Base-by-base conservation (phyloP, 2,888 invertebrate species). In the Diplolepis rosae region DNA sequence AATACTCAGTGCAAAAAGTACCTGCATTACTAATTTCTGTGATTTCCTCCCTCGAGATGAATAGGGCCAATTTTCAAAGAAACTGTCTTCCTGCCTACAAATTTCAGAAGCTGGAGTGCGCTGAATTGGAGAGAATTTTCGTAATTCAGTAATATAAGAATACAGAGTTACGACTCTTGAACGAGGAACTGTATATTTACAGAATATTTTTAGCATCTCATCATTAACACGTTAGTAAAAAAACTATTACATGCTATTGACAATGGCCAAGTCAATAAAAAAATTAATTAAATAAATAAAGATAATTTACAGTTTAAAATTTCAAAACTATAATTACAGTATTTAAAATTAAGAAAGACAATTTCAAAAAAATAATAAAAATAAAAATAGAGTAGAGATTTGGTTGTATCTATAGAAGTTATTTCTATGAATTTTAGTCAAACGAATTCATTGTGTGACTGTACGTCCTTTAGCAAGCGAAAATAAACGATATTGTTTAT, bases 41-140 rank as follows among this genome's bases (percentile, higher is more conserved):
- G 74, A 77, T 75, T 76, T 79, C 76, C 71, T 70, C 73, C 56
- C 70, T 15, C 32, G 35, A 69, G 73, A 71, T 81, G 81, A 81
- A 81, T 81, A 68, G 75, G 72, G 76, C 77, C 81, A 81, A 78
- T 81, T 81, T 80, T 75, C 74, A 70, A 77, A 70, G 76, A 77
- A 79, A 68, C 72, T 72, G 56, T 61, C 61, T 61, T 61, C 22
- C 39, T 61, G 24, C 39, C 35, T 61, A 35, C 61, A 39, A 61
- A 61, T 61, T 61, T 61, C 13, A 61, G 22, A n/a, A 39, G 39
- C 61, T 61, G 61, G 39, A 61, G 39, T 39, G 39, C 22, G 13
- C 39, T 61, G 35, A 61, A 61, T 39, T 61, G 39, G 24, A 61
- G 61, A 61, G 39, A 61, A 61, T 39, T 61, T 35, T 39, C 27